A percentile compares a stretch with the other conserved stretches of the same genome.
These are phyloP conservation scores for Lasioglossum zephyrum DNA, from an alignment of 2,888 invertebrate species.

Conservation along the genomic window DNA sequence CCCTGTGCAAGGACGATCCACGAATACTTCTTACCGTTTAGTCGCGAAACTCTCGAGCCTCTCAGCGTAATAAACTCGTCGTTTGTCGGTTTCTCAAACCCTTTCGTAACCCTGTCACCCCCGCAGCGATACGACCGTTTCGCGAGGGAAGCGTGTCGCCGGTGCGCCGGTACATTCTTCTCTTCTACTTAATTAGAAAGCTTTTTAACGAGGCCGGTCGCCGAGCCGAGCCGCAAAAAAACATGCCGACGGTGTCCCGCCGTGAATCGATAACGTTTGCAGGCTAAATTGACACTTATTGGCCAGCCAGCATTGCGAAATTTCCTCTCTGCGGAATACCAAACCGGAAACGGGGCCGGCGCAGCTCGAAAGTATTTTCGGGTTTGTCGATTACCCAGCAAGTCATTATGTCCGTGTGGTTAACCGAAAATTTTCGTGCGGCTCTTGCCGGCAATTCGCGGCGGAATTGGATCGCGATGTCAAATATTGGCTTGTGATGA, in stretches of 20 bases:
- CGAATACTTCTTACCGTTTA: background rate
- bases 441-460: background rate
- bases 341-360: background rate
- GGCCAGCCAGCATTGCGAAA: conserved; percentile 25
- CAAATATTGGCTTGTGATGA: background rate
- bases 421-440: background rate
- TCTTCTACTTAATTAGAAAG: conserved; percentile 73
- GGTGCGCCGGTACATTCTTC: conserved; percentile 8
- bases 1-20: background rate
- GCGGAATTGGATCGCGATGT: background rate
- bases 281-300: conserved; percentile 54
- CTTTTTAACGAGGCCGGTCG: conserved; percentile 69
- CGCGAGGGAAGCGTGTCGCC: conserved; percentile 11
- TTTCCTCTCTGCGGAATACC: conserved; percentile 5
- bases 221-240: conserved; percentile 48
- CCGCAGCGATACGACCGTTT: conserved; percentile 9
- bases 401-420: background rate
- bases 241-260: conserved; percentile 48
- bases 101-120: conserved; percentile 9
- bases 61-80: conserved; percentile 20
- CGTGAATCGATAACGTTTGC: conserved; percentile 56
- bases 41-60: background rate
- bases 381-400: conserved; percentile 6
- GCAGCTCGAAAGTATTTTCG: background rate
- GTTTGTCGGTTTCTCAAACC: conserved; percentile 23